Percentiles rank a stretch among this genome's conserved stretches.
Conservation (phyloP, 2,888 invertebrate species). For the Synanthedon formicaeformis region DNA sequence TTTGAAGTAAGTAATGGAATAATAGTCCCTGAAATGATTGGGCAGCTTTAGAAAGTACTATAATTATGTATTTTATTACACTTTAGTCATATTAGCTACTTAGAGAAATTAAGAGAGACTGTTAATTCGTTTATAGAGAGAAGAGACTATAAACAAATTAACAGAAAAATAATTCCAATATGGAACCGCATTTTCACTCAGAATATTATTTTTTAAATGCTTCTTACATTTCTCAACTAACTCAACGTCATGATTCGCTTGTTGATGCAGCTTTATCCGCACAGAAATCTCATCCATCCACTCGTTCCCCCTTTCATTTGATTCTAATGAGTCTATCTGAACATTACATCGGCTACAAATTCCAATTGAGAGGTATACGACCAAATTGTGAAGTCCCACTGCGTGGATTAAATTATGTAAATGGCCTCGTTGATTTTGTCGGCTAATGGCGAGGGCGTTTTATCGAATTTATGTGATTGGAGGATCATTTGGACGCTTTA, state of each 20-base stretch:
- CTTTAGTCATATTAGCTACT: too few relatives aligned
- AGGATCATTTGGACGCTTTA: conserved; percentile 11
- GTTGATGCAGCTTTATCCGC: background rate
- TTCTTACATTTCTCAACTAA: background rate
- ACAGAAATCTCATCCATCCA: background rate
- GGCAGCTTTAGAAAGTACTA: too few relatives aligned
- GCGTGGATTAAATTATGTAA: conserved; percentile 25
- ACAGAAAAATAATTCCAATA: too few relatives aligned
- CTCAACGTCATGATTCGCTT: background rate
- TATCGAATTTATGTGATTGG: conserved; percentile 16
- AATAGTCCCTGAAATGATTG: too few relatives aligned
- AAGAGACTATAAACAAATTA: too few relatives aligned
- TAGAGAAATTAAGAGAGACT: too few relatives aligned
- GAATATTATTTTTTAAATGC: background rate
- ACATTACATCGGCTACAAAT: background rate
- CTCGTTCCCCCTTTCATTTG: background rate
- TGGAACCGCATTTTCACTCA: too few relatives aligned
- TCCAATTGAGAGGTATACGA: background rate
- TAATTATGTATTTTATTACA: too few relatives aligned
- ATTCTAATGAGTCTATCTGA: background rate
- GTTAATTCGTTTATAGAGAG: too few relatives aligned
- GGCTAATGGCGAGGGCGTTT: conserved; percentile 20
- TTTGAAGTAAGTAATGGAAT: too few relatives aligned
- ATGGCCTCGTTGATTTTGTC: conserved; percentile 19
- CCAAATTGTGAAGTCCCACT: background rate